These are phyloP conservation scores for Macrotis lagotis DNA, from an alignment of 2,113 vertebrate species.

Conservation along the genomic window DNA sequence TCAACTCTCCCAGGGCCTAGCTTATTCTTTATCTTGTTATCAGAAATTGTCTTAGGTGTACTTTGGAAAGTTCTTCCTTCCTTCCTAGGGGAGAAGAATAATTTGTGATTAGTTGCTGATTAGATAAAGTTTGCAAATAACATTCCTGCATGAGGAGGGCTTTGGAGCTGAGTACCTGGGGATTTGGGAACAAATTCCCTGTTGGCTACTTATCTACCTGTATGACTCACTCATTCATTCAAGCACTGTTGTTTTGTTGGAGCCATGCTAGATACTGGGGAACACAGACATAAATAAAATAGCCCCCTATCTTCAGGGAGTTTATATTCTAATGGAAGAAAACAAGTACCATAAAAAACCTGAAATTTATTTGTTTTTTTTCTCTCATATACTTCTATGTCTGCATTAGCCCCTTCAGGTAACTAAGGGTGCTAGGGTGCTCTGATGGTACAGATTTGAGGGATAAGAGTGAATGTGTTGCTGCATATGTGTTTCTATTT, in stretches of 20 bases:
- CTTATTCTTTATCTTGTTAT: slow-evolving; percentile 32
- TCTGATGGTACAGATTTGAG: neutral
- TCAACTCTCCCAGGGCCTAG: slow-evolving; percentile 2
- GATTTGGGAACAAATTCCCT: neutral
- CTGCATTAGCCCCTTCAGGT: neutral
- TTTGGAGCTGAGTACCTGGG: neutral
- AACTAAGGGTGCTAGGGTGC: neutral
- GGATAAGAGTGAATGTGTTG: neutral
- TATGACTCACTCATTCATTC: neutral
- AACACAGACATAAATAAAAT: neutral
- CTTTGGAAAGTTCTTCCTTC: slow-evolving; percentile 35
- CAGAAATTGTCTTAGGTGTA: neutral
- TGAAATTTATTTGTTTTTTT: neutral
- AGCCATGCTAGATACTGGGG: neutral
- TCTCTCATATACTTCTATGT: neutral
- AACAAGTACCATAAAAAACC: neutral
- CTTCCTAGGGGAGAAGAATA: slow-evolving; percentile 53
- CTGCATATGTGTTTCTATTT: neutral
- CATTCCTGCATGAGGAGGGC: neutral
- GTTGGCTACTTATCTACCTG: neutral
- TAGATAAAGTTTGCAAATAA: neutral
- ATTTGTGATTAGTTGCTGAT: neutral
- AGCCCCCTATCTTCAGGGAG: neutral
- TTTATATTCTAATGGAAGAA: neutral
- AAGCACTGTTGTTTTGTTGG: neutral